Base-by-base conservation (phyloP, 1,140 invertebrate genomes). In the Penaeus indicus region DNA sequence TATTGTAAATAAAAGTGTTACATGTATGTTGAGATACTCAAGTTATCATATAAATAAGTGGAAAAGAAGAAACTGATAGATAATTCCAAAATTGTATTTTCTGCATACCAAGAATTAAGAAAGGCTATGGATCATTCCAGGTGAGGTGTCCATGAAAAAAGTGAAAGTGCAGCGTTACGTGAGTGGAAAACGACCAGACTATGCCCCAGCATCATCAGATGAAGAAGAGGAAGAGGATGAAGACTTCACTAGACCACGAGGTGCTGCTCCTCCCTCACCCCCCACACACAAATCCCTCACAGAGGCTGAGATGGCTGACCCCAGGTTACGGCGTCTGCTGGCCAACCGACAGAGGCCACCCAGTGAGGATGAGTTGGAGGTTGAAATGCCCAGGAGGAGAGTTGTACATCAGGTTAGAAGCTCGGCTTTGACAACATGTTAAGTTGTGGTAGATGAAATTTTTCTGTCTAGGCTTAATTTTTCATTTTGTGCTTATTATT, bases 111-210 rank as follows among this genome's bases (percentile, higher is more conserved):
- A 77, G 54, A n/a, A 22, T 0, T 90, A 19, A 8, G 11, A 69
- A 69, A n/a, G 21, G 90, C 42, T 5, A 54, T 61, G 88, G 21
- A 64, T 80, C 54, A 63, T 84, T 88, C 63, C 88, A 97, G 97
- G 97, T 92, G 96, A 98, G 94, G 93, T 98, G 88, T 97, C 97
- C 91, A 98, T 98, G 97, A 96, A 98, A 94, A 98, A 98, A 93
- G 97, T 98, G 3, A 98, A 98, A 94, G 97, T 98, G 0, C 97
- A 97, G 91, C 94, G 97, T 85, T 98, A 98, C 92, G 96, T 98
- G 82, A 97, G 97, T 61, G 97, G 97, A 72, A 98, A 98, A 93
- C 94, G 96, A 86, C 97, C 97, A n/a, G 97, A 98, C 92, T 98
- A 98, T 94, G 97, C 97, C 32, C 96, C 96, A 90, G 94, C 94